Conservation (phyloP, 2,113 vertebrate genomes). For the Zosterops borbonicus region DNA sequence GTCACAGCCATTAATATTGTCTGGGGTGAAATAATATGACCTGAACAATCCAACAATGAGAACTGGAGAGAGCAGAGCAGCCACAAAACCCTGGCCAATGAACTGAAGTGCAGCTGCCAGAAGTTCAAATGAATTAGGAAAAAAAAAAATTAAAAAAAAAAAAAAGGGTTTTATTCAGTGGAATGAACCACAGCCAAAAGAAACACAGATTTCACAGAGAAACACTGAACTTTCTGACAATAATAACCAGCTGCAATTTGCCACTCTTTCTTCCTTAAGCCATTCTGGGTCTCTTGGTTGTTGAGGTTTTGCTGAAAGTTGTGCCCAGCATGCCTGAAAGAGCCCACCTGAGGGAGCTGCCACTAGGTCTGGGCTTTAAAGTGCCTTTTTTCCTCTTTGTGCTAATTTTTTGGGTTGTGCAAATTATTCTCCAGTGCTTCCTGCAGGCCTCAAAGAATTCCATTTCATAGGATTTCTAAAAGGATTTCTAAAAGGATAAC, state of each 20-base stretch:
- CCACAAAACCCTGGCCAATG: not conserved
- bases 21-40: slow-evolving; percentile 8
- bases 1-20: slow-evolving; percentile 28
- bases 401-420: not conserved
- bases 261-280: not conserved
- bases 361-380: not conserved
- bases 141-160: not conserved
- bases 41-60: slow-evolving; percentile 17
- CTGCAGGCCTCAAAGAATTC: slow-evolving; percentile 4
- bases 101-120: slow-evolving; percentile 9
- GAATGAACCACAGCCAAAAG: not conserved
- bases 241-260: not conserved
- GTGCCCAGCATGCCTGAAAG: not conserved
- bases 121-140: slow-evolving; percentile 36
- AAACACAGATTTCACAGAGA: slow-evolving; percentile 25
- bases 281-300: not conserved
- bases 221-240: not conserved
- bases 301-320: not conserved
- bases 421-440: not conserved
- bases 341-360: not conserved
- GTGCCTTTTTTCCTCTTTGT: not conserved
- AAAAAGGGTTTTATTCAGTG: not conserved
- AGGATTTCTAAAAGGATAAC: not conserved
- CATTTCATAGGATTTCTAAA: not conserved
- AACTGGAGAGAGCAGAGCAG: slow-evolving; percentile 2